Evolutionary conservation across 2,888 invertebrate species (phyloP), one percentile per base, ranked within the genome.

Genomic region (Mystacides longicornis): DNA sequence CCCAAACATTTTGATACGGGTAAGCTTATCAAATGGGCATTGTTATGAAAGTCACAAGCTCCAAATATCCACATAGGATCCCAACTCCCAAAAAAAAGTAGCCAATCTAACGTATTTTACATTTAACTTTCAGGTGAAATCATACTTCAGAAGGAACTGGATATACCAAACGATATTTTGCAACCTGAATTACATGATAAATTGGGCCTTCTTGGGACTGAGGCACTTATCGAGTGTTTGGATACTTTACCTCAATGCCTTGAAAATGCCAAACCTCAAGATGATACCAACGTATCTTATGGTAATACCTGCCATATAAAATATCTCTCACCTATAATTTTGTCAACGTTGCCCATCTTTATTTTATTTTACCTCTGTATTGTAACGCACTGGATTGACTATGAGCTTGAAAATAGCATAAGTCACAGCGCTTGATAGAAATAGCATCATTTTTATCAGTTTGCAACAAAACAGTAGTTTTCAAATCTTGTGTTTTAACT

Each of bases 1-100:
- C 86, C 93, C 27, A 77, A 86, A 65, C 79, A 81, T 69, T 93
- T 92, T 76, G 93, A 93, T 77, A 74, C 87, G 63, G 93, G 93
- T 64, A 77, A 74, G 16, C 5, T 11, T 43, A n/a, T n/a, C 43
- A n/a, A n/a, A n/a, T n/a, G n/a, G n/a, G n/a, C n/a, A n/a, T n/a
- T n/a, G n/a, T n/a, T n/a, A n/a, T 27, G 27, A 27, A 27, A 7
- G 11, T 27, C 11, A 27, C 11, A 27, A 7, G 11, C 5, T 27
- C 7, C 11, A 27, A 27, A 11, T 11, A 7, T 5, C 11, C 11
- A 7, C 5, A 7, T 27, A 27, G 11, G 27, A 11, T 7, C 5
- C 27, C 27, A 7, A 5, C 27, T 27, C 7, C 11, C 11, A 27
- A 27, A 5, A 7, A 27, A 7, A 27, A 27, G 11, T 27, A 11